Conservation (phyloP, 2,888 invertebrate genomes). For the Nesidiocoris tenuis region DNA sequence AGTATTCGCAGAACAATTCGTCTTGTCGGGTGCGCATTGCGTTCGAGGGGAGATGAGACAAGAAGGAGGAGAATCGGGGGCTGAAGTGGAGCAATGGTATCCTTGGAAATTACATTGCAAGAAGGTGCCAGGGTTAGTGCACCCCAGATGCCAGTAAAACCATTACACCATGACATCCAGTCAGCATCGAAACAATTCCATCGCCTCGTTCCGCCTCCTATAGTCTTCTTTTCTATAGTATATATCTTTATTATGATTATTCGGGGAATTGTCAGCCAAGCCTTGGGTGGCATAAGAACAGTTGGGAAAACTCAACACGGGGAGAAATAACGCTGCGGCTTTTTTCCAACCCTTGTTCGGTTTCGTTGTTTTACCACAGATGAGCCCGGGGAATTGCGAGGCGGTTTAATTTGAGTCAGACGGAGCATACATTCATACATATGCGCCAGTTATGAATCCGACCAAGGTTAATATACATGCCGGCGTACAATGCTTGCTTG, state of each 20-base stretch:
- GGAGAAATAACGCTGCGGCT: constrained; percentile 7
- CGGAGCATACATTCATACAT: constrained; percentile 2
- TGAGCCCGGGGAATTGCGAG: background rate
- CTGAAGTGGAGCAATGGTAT: constrained; percentile 14
- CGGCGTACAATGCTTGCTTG: constrained; percentile 24
- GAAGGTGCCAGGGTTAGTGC: constrained; percentile 45
- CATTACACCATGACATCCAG: constrained; percentile 47
- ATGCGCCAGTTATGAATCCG: constrained; percentile 22
- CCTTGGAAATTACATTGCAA: constrained; percentile 40
- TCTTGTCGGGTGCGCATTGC: constrained; percentile 8
- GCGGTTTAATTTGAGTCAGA: constrained; percentile 12
- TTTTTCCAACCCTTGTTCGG: background rate
- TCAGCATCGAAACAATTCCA: constrained; percentile 42
- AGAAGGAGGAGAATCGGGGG: constrained; percentile 3
- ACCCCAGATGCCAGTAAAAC: constrained; percentile 49
- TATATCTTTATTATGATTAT: constrained; percentile 50
- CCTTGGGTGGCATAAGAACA: constrained; percentile 3
- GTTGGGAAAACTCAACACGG: constrained; percentile 4
- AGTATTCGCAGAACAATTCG: constrained; percentile 33
- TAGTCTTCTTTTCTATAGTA: background rate
- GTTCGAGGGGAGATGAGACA: background rate
- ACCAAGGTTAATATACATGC: constrained; percentile 21
- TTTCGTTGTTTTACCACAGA: constrained; percentile 6
- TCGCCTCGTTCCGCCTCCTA: background rate
- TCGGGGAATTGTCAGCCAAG: constrained; percentile 48